Evolutionary conservation across 1,140 invertebrate species (phyloP), one percentile per base, ranked within the genome.

Genomic region (Anthonomus grandis): DNA sequence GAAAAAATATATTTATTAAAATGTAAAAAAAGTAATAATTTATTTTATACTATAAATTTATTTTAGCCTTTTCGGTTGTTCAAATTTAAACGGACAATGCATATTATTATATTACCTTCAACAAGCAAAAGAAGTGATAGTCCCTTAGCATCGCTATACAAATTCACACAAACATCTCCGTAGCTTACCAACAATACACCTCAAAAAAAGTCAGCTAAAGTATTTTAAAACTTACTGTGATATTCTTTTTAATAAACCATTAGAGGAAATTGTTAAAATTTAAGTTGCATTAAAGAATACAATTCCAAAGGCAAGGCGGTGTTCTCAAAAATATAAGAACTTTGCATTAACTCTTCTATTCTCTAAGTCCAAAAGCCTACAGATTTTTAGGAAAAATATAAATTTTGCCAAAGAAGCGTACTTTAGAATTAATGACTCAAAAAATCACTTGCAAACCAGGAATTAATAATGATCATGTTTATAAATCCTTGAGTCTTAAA

Each of bases 291-390:
- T 54, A 52, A 45, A 55, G 49, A 15, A 46, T 15, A 34, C 34
- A 45, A 24, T 39, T 46, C 39, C 17, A 21, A 15, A 31, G 2
- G 8, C 41, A 1, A 44, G 41, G 24, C 1, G 41, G 4, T 44
- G 24, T 38, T 39, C 48, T 6, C 1, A 9, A 24, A 22, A 51
- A 1, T 8, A 19, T n/a, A 55, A 55, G 38, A 38, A 46, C 18
- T 55, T 55, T 37, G 42, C 52, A 3, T 10, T 55, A 4, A 46
- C 42, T n/a, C n/a, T 22, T 55, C 24, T 55, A 55, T 46, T 55
- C 25, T 41, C 9, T 55, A 41, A 21, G 42, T 13, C 52, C 52
- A 19, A 10, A 21, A 2, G 17, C 41, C 19, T 44, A 44, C 9
- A 44, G 18, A 44, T 44, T 21, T 44, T 44, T 44, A 10, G 2